These are phyloP conservation scores for Rissa tridactyla DNA, from an alignment of 2,113 vertebrate species.

Conservation along the genomic window DNA sequence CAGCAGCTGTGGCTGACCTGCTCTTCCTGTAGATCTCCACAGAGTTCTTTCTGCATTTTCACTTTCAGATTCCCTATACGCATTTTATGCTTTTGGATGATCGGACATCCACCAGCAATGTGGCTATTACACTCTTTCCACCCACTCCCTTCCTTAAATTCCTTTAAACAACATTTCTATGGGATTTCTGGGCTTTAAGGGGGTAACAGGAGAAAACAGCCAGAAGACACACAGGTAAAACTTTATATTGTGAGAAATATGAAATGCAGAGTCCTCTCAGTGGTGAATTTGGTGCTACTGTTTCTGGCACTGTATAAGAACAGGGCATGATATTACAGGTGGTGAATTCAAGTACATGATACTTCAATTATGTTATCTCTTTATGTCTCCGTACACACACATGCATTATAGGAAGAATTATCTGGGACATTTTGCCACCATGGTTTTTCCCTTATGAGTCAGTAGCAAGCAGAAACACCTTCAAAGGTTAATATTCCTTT, in stretches of 20 bases:
- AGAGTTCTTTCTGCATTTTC: neutral
- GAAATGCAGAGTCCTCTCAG: neutral
- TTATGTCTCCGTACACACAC: neutral
- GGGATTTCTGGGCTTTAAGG: neutral
- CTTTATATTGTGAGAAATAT: neutral
- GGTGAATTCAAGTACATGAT: neutral
- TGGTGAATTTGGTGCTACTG: neutral
- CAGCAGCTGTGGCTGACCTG: neutral
- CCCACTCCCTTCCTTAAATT: fast-evolving
- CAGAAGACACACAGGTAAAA: neutral
- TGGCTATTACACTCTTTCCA: neutral
- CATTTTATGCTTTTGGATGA: neutral
- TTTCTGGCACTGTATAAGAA: neutral
- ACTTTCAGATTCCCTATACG: neutral
- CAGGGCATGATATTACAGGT: neutral
- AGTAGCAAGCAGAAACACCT: neutral
- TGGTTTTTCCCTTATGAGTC: neutral
- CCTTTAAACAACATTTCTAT: neutral
- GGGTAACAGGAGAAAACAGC: neutral
- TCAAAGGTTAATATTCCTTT: neutral
- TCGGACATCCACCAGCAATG: neutral
- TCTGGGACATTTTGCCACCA: neutral
- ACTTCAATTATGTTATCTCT: neutral
- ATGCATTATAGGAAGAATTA: neutral
- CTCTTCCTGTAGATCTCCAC: fast-evolving